A percentile compares a stretch with the other conserved stretches of the same genome.
These are phyloP conservation scores for Betta splendens DNA, from an alignment of 2,797 vertebrate species.

Conservation along the genomic window DNA sequence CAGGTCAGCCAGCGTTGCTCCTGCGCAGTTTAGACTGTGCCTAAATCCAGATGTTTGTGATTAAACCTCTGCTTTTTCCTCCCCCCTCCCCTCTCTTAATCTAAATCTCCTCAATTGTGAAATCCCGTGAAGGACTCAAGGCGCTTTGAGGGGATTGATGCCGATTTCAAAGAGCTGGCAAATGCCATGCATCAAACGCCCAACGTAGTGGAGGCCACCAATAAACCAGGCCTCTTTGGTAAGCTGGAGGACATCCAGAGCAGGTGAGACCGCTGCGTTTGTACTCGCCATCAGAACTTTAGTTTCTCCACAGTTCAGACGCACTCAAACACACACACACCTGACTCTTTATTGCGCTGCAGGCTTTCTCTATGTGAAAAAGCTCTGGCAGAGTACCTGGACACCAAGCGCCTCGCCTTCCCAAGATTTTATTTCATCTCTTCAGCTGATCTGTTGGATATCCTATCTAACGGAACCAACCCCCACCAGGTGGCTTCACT, in stretches of 20 bases:
- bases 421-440: conserved; percentile 98
- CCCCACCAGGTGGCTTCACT: conserved; percentile 86
- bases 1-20: too few relatives aligned
- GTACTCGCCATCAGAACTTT: background rate
- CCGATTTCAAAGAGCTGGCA: conserved; percentile 90
- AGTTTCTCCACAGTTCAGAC: background rate
- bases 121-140: conserved; percentile 86
- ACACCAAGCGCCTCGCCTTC: conserved; percentile 93
- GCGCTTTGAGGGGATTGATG: conserved; percentile 91
- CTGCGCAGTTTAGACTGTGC: conserved; percentile 31
- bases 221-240: conserved; percentile 85
- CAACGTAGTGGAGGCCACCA: conserved; percentile 92
- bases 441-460: conserved; percentile 94
- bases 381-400: conserved; percentile 93
- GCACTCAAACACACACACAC: conserved; percentile 1
- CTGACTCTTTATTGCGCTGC: conserved; percentile 44
- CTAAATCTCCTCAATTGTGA: conserved; percentile 44
- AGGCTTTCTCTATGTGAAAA: conserved; percentile 95
- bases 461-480: conserved; percentile 93
- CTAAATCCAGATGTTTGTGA: conserved; percentile 73
- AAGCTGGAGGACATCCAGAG: conserved; percentile 91
- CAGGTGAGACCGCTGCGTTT: conserved; percentile 52
- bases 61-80: conserved; percentile 61
- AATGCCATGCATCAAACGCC: conserved; percentile 84
- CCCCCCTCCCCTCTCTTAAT: conserved; percentile 30